Evolutionary conservation across 2,888 invertebrate genomes (phyloP), one percentile per base, ranked within the genome.

Genomic region (Tipula vernalis): DNA sequence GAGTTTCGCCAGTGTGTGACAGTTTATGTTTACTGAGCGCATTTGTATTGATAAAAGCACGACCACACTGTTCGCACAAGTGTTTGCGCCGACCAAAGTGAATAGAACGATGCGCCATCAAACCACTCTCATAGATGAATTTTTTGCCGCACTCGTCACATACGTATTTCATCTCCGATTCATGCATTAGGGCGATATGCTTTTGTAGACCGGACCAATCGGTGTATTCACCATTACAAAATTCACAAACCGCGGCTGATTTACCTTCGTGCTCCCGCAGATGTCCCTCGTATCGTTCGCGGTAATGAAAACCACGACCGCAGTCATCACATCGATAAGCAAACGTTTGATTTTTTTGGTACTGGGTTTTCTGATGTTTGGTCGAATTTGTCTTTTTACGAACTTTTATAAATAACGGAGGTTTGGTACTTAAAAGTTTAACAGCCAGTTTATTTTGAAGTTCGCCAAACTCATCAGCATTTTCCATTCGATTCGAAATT

Each of bases 221-320:
- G 5, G 51, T 36, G n/a, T 86, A 86, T 13, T 86, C 86, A 0
- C 39, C 3, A 8, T 15, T 36, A 71, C 86, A 86, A 71, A 86
- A 15, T 86, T 86, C 86, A 86, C 86, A 86, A 10, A 86, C 86
- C 1, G 86, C 86, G 2, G 15, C 86, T 8, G 36, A 36, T 86
- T 86, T 86, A 12, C 86, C 86, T 39, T 86, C 86, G 8, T 86
- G 86, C 15, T 51, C 86, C 10, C 86, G 15, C n/a, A 86, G 13
- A 39, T 86, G 86, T 6, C 86, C 86, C 5, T 86, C 86, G 13
- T 39, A 86, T 15, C 86, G 51, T 71, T 86, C 86, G 6, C 42
- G 13, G 15, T 86, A 86, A 1, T 36, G 6, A 57, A 86, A 86
- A 12, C 86, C 86, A 41, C 57, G 57, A 3, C 57, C 36, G 39